These are phyloP conservation scores for Hololepta plana DNA, from an alignment of 2,888 invertebrate genomes.

Conservation along the genomic window DNA sequence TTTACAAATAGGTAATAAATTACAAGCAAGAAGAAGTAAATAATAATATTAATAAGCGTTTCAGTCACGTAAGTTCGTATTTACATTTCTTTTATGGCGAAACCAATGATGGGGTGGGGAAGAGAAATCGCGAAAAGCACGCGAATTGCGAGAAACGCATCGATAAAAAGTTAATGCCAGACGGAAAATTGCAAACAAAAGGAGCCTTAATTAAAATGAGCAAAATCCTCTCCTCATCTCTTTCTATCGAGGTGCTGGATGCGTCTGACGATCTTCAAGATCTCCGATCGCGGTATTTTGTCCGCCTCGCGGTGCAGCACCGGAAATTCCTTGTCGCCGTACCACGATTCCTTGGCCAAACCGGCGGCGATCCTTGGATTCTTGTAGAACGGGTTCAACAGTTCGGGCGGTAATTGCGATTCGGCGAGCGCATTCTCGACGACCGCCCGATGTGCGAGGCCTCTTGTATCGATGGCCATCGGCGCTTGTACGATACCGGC, in stretches of 20 bases:
- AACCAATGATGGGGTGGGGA: no score
- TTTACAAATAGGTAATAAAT: no score
- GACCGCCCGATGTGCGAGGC: constrained; percentile 49
- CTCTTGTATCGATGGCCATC: constrained; percentile 9
- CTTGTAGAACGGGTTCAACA: constrained; percentile 57
- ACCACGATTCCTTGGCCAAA: constrained; percentile 63
- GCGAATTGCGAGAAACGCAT: no score
- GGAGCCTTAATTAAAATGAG: not conserved
- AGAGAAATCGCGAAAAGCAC: no score
- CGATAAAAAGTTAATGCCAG: not conserved
- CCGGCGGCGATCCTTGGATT: constrained; percentile 55
- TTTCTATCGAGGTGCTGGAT: constrained; percentile 38
- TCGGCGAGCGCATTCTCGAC: constrained; percentile 53
- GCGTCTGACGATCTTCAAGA: constrained; percentile 54
- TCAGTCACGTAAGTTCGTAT: no score
- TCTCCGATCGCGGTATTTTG: constrained; percentile 58
- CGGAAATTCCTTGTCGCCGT: constrained; percentile 57
- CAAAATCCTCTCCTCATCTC: not conserved
- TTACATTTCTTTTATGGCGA: no score
- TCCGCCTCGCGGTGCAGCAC: constrained; percentile 64
- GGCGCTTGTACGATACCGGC: constrained; percentile 7
- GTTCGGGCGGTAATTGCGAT: constrained; percentile 47
- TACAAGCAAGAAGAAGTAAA: no score
- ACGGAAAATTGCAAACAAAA: not conserved
- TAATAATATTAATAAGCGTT: no score